phyloP scores from a whole-genome alignment of 2,113 vertebrate species.

The Puma concolor region DNA sequence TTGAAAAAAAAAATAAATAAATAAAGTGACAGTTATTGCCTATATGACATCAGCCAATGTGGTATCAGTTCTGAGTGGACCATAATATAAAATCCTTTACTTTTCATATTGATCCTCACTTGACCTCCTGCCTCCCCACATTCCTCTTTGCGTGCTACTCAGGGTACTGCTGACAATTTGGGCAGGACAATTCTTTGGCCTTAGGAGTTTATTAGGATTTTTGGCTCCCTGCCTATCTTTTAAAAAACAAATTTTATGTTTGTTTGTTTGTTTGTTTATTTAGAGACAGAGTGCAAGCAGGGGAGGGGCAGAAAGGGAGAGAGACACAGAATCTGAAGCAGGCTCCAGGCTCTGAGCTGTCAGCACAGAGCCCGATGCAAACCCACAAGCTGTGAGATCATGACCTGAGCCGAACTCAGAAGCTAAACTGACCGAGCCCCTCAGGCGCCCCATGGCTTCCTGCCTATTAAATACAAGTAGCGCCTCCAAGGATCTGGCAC shows the following conservation, averaged over 20 bases:
- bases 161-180: neutral
- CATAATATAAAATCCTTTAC: neutral
- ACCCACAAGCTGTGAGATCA: too few relatives aligned
- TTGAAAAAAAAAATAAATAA: too few relatives aligned
- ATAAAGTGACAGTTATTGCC: neutral
- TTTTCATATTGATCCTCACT: neutral
- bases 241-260: too few relatives aligned
- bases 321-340: too few relatives aligned
- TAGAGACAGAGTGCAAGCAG: too few relatives aligned
- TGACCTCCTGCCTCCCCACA: neutral
- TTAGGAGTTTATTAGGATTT: neutral
- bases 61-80: neutral
- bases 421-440: too few relatives aligned
- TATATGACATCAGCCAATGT: neutral
- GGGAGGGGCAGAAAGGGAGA: too few relatives aligned
- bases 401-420: too few relatives aligned
- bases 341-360: too few relatives aligned
- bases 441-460: neutral
- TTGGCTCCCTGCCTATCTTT: neutral
- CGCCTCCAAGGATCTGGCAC: neutral
- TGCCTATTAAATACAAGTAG: neutral
- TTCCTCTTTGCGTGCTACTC: neutral
- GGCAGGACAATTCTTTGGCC: neutral
- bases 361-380: too few relatives aligned
- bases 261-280: too few relatives aligned